Evolutionary conservation across 2,797 vertebrate genomes (phyloP).

Genomic region (Scyliorhinus canicula): DNA sequence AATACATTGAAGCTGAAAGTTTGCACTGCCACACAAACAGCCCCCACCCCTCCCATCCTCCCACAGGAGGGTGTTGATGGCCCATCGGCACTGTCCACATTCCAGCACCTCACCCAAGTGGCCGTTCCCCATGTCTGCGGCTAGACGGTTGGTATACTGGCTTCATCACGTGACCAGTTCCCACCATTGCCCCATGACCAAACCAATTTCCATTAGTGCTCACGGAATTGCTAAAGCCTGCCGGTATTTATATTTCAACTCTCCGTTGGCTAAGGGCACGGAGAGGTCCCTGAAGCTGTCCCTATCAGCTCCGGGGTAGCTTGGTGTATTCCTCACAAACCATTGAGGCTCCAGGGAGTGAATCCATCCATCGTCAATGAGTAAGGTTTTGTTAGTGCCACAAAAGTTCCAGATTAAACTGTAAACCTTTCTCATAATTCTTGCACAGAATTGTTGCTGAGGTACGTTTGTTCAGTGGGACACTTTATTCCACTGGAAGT

Average conservation of each 20-base stretch:
- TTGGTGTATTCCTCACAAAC: not conserved
- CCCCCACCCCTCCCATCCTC: fast-evolving
- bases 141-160: not conserved
- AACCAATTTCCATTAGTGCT: not conserved
- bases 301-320: not conserved
- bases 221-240: not conserved
- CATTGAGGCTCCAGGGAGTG: not conserved
- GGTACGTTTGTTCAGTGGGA: too few species aligned
- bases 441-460: not conserved
- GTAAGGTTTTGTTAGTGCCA: not conserved
- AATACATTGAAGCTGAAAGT: not conserved
- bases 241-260: not conserved
- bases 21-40: too few species aligned
- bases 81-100: not conserved
- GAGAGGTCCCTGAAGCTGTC: not conserved
- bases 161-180: not conserved
- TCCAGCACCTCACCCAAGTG: too few species aligned
- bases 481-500: not conserved
- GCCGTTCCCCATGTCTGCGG: not conserved
- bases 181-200: not conserved
- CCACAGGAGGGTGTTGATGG: not conserved
- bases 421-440: not conserved
- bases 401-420: not conserved
- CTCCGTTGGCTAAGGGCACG: too few species aligned
- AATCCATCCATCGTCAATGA: not conserved